Evolutionary conservation across 2,797 vertebrate genomes (phyloP).

Genomic region (Arnoldichthys spilopterus): DNA sequence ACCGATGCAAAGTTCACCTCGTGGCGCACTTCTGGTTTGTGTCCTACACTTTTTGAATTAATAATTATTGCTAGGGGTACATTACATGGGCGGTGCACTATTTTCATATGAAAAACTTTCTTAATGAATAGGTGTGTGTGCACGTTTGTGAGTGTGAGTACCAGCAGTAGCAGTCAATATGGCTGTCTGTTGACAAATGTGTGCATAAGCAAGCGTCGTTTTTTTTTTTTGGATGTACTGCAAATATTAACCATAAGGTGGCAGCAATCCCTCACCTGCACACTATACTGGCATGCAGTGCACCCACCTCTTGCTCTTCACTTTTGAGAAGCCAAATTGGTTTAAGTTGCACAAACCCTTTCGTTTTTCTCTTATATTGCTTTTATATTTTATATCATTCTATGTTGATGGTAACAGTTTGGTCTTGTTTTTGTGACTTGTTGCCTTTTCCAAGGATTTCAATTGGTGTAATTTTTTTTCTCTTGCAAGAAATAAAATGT

Average conservation of each 20-base stretch:
- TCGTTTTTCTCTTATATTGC: conserved; percentile 57
- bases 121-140: conserved; percentile 51
- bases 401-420: conserved; percentile 65
- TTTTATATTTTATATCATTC: conserved; percentile 61
- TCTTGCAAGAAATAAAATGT: conserved; percentile 73
- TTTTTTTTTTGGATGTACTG: conserved; percentile 52
- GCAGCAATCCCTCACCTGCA: conserved; percentile 44
- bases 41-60: conserved; percentile 62
- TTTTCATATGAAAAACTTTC: conserved; percentile 69
- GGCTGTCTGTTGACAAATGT: conserved; percentile 24
- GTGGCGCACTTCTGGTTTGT: conserved; percentile 66
- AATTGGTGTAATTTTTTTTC: conserved; percentile 64
- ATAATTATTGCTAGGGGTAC: conserved; percentile 50
- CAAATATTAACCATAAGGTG: conserved; percentile 54
- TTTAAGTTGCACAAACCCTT: conserved; percentile 57
- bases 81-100: conserved; percentile 71
- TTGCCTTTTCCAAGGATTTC: conserved; percentile 72
- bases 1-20: conserved; percentile 59
- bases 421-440: conserved; percentile 75
- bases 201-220: conserved; percentile 18
- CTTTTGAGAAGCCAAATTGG: conserved; percentile 34
- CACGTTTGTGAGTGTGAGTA: conserved; percentile 30
- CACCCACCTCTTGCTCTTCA: conserved; percentile 27
- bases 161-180: conserved; percentile 8
- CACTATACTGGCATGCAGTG: conserved; percentile 13